phyloP scores from a whole-genome alignment of 1,140 invertebrate species.

The Monochamus saltuarius region DNA sequence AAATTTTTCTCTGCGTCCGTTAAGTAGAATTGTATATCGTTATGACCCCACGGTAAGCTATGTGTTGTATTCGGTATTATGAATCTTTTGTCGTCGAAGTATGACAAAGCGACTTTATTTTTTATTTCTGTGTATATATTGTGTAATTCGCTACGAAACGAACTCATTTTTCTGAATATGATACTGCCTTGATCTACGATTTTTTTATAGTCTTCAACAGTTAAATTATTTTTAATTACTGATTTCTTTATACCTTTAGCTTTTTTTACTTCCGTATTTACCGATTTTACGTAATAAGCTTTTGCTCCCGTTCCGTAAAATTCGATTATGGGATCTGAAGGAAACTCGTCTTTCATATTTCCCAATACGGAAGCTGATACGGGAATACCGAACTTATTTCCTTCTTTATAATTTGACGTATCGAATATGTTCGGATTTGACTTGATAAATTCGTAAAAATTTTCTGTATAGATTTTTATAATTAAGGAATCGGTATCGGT shows the following conservation, averaged over 20 bases:
- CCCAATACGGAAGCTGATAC: conserved; percentile 11
- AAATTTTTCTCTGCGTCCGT: too few species aligned
- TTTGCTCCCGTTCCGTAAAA: conserved; percentile 15
- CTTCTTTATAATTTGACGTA: conserved; percentile 34
- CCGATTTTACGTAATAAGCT: conserved; percentile 18
- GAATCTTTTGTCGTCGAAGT: conserved; percentile 11
- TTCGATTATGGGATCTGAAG: neutral
- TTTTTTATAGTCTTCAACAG: conserved; percentile 4
- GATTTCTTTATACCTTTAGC: conserved; percentile 38
- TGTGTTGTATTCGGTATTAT: conserved; percentile 1
- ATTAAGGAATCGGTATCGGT: conserved; percentile 41
- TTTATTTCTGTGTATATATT: conserved; percentile 14
- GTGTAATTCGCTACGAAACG: conserved; percentile 5
- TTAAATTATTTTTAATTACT: conserved; percentile 24
- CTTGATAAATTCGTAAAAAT: conserved; percentile 32
- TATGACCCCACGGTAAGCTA: conserved; percentile 13
- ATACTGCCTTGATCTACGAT: neutral
- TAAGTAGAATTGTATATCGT: conserved; percentile 7
- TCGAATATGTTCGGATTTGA: conserved; percentile 30
- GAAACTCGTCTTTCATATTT: conserved; percentile 18
- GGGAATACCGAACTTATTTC: conserved; percentile 35
- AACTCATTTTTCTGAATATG: conserved; percentile 6
- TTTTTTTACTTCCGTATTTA: conserved; percentile 26
- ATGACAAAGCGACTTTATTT: conserved; percentile 14
- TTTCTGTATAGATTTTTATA: conserved; percentile 23